Conservation (phyloP, 2,797 vertebrate species). For the Masticophis lateralis region DNA sequence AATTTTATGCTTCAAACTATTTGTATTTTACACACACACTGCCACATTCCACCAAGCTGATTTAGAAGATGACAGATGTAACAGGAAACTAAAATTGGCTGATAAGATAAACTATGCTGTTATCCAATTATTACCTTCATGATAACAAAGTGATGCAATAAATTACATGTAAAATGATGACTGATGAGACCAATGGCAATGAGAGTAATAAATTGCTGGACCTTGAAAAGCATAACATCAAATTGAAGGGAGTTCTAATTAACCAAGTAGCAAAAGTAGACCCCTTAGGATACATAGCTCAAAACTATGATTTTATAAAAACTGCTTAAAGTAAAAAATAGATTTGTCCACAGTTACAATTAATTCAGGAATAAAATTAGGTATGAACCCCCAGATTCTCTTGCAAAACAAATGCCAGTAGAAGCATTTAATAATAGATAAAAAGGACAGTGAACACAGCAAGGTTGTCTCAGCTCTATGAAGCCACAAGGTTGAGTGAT, state of each 20-base stretch:
- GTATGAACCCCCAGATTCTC: neutral
- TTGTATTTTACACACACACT: neutral
- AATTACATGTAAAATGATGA: neutral
- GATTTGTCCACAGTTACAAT: neutral
- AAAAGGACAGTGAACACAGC: neutral
- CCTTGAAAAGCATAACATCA: neutral
- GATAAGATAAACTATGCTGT: slow-evolving; percentile 19
- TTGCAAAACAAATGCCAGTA: neutral
- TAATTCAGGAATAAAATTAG: neutral
- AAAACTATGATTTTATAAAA: neutral
- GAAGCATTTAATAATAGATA: neutral
- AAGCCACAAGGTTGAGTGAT: neutral
- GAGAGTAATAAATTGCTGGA: neutral
- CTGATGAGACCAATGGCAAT: neutral
- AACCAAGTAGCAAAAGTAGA: neutral
- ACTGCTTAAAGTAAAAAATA: neutral
- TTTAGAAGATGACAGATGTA: neutral
- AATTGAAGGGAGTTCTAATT: neutral
- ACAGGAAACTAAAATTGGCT: neutral
- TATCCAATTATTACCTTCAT: neutral
- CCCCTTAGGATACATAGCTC: neutral
- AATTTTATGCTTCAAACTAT: neutral
- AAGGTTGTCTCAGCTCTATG: neutral
- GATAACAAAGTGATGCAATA: neutral
- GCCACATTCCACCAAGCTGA: neutral